Conservation (phyloP, 2,113 vertebrate species). For the Smithornis capensis region DNA sequence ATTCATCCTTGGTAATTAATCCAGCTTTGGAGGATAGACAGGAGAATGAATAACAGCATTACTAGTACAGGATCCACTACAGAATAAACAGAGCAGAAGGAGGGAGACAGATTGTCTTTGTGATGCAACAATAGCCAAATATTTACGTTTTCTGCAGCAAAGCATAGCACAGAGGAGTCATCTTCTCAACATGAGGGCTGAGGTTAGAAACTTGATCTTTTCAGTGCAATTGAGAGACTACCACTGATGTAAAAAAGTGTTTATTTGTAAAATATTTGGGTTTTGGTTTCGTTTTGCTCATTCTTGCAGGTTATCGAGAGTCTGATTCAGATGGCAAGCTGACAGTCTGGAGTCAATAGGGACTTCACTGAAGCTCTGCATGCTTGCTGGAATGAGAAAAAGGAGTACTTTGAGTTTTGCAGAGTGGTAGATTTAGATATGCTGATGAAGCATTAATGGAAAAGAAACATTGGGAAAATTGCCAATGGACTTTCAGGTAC, state of each 20-base stretch:
- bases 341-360: not conserved
- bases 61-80: not conserved
- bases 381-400: not conserved
- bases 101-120: not conserved
- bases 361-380: not conserved
- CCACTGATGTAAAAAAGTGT: not conserved
- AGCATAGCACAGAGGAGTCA: not conserved
- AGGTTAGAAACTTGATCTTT: not conserved
- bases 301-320: not conserved
- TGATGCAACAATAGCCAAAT: slow-evolving; percentile 10
- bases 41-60: not conserved
- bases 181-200: not conserved
- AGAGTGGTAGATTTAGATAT: not conserved
- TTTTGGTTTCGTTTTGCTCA: not conserved
- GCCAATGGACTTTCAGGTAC: not conserved
- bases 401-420: not conserved
- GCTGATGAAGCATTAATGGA: not conserved
- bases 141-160: slow-evolving; percentile 40
- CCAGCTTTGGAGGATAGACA: not conserved
- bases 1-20: not conserved
- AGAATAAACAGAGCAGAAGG: slow-evolving; percentile 2
- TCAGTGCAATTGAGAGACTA: not conserved
- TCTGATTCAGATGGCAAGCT: not conserved
- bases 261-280: not conserved
- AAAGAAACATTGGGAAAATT: not conserved